These are phyloP conservation scores for Pteruthius melanotis DNA, from an alignment of 2,113 vertebrate species.

Conservation along the genomic window DNA sequence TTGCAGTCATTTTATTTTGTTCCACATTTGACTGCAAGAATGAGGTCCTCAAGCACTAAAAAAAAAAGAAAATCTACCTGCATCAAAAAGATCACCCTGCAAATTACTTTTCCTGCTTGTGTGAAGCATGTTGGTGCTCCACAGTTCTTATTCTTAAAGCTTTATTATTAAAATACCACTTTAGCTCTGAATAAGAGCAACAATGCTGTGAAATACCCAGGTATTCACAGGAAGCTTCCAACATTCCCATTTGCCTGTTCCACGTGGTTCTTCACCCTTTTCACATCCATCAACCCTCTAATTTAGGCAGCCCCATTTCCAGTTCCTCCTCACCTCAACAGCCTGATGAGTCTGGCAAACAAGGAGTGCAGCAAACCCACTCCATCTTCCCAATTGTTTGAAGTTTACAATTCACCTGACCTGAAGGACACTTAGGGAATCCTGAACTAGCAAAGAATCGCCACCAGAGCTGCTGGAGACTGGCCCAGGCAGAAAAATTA, in stretches of 20 bases:
- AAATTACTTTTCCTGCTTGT: neutral
- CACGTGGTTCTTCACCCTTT: neutral
- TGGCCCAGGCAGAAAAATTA: neutral
- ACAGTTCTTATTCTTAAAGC: neutral
- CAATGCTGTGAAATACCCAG: neutral
- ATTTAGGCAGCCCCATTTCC: neutral
- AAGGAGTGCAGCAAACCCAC: neutral
- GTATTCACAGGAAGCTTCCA: neutral
- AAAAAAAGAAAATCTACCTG: neutral
- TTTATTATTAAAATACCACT: neutral
- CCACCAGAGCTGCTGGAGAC: neutral
- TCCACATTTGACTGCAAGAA: neutral
- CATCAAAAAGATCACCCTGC: neutral
- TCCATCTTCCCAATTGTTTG: neutral
- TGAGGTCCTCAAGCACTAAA: neutral
- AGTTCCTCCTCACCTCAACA: neutral
- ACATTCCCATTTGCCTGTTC: neutral
- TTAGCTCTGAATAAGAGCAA: neutral
- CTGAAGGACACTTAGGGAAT: neutral
- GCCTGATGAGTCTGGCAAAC: neutral
- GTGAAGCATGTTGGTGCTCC: neutral
- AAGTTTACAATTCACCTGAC: neutral
- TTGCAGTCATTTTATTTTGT: neutral
- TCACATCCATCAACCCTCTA: neutral
- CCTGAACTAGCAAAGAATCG: neutral